Percentiles rank a stretch among this genome's conserved stretches.
Conservation (phyloP, 2,888 invertebrate genomes). For the Scelioninae gen. 2 region DNA sequence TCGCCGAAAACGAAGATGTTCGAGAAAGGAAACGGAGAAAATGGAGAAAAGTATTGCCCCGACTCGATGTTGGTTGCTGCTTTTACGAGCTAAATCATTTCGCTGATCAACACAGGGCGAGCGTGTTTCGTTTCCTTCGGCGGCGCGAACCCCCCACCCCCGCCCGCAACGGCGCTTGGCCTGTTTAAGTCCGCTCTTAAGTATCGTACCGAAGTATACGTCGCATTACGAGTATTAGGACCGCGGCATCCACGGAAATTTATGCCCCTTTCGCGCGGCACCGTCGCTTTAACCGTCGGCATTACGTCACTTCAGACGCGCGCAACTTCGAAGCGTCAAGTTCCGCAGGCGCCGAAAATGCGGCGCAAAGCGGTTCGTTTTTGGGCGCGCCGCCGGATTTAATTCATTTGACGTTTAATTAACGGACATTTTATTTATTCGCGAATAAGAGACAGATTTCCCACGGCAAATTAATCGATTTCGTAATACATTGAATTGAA, state of each 20-base stretch:
- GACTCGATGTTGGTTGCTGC: constrained; percentile 48
- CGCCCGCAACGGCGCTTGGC: neutral
- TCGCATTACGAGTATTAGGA: constrained; percentile 62
- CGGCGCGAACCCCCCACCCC: constrained; percentile 21
- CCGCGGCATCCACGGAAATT: constrained; percentile 52
- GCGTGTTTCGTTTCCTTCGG: constrained; percentile 55
- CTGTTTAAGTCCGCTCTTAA: constrained; percentile 34
- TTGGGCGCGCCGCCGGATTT: too few relatives aligned
- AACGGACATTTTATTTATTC: too few relatives aligned
- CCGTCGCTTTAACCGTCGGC: too few relatives aligned
- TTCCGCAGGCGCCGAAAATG: too few relatives aligned
- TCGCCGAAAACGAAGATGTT: constrained; percentile 31
- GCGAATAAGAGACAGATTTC: too few relatives aligned
- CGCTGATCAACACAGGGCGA: constrained; percentile 24
- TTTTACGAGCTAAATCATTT: constrained; percentile 57
- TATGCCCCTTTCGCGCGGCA: constrained; percentile 48
- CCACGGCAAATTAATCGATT: too few relatives aligned
- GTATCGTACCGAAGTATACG: constrained; percentile 58
- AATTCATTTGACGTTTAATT: too few relatives aligned
- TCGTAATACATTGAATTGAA: too few relatives aligned
- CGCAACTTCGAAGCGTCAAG: too few relatives aligned
- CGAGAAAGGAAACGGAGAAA: constrained; percentile 23
- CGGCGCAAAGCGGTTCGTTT: too few relatives aligned
- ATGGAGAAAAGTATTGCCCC: constrained; percentile 44
- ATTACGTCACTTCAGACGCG: too few relatives aligned